phyloP scores from a whole-genome alignment of 1,140 invertebrate species.

The Drosophila teissieri region DNA sequence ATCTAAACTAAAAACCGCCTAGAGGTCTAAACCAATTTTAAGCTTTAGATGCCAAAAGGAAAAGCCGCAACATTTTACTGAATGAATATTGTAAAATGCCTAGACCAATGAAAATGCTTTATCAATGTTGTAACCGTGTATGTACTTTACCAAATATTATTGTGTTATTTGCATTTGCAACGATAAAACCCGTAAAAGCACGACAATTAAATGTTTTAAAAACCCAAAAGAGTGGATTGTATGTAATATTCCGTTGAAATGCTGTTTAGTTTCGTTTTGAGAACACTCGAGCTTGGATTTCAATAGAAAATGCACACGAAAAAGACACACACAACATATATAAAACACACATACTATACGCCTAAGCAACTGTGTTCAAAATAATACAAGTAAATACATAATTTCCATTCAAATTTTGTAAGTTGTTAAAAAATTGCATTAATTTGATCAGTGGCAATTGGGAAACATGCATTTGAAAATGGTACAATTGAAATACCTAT shows the following conservation, averaged over 20 bases:
- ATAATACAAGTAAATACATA: background rate
- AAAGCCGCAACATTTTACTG: no score
- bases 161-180: conserved; percentile 47
- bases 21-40: conserved; percentile 7
- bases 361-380: background rate
- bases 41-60: conserved; percentile 3
- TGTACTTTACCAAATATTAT: conserved; percentile 50
- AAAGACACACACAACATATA: background rate
- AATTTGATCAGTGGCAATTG: no score
- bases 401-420: no score
- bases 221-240: conserved; percentile 2
- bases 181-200: conserved; percentile 32
- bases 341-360: background rate
- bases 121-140: conserved; percentile 68
- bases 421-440: no score
- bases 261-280: conserved; percentile 27
- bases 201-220: conserved; percentile 53
- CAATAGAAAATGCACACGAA: conserved; percentile 36
- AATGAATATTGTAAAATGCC: conserved; percentile 41
- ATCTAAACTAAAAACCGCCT: conserved; percentile 22
- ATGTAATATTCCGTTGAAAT: conserved; percentile 19
- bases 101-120: conserved; percentile 45
- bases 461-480: no score
- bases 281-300: conserved; percentile 40
- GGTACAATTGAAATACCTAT: background rate